These are phyloP conservation scores for Hypsopygia costalis DNA, from an alignment of 2,888 invertebrate species.

Conservation along the genomic window DNA sequence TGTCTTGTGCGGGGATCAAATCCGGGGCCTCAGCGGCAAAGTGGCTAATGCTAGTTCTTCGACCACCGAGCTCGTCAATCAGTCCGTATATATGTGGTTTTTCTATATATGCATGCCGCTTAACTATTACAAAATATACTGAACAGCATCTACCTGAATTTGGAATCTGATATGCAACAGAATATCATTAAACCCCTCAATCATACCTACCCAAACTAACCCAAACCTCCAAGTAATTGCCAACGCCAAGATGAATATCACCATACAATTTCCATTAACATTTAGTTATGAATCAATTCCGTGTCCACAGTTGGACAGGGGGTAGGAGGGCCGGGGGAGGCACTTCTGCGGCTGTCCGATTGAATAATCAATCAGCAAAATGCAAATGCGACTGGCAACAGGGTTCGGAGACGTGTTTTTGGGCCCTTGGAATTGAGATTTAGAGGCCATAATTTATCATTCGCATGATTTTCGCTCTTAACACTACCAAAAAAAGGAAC, in stretches of 20 bases:
- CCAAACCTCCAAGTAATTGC: too few relatives aligned
- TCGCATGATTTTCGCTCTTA: conserved; percentile 1
- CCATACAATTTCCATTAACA: conserved; percentile 59
- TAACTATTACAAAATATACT: too few relatives aligned
- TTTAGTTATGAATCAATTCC: conserved; percentile 62
- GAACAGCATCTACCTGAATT: too few relatives aligned
- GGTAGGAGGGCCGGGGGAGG: conserved; percentile 18
- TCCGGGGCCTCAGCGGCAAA: too few relatives aligned
- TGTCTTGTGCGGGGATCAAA: too few relatives aligned
- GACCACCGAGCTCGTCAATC: too few relatives aligned
- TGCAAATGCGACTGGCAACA: conserved; percentile 69
- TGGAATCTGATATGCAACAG: too few relatives aligned
- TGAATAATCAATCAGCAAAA: conserved; percentile 76
- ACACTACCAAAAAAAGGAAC: neutral
- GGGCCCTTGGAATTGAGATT: conserved; percentile 10
- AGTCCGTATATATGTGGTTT: too few relatives aligned
- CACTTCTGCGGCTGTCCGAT: conserved; percentile 51
- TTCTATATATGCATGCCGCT: too few relatives aligned
- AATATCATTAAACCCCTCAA: too few relatives aligned
- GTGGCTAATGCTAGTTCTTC: too few relatives aligned
- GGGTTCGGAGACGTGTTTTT: conserved; percentile 36
- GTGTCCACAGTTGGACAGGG: conserved; percentile 30
- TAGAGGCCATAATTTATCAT: conserved; percentile 1
- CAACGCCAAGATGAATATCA: conserved; percentile 19
- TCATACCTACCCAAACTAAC: too few relatives aligned